Evolutionary conservation across 2,113 vertebrate species (phyloP), one percentile per base, ranked within the genome.

Genomic region (Paradoxurus hermaphroditus): DNA sequence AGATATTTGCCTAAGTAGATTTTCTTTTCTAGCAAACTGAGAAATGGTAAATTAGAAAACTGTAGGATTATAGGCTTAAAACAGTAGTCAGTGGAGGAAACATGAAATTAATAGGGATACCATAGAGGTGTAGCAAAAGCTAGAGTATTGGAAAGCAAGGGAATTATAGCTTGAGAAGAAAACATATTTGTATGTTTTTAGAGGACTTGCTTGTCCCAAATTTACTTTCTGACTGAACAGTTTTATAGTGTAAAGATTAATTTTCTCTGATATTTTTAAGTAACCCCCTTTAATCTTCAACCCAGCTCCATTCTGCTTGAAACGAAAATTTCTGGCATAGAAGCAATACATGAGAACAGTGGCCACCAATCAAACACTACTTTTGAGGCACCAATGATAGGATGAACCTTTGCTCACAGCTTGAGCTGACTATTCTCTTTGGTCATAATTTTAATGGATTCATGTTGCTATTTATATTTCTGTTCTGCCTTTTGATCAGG

Each of bases 211-310:
- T 62, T 41, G 29, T 83, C 67, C 56, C 19, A 72, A n/a, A 53
- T 84, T 96, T 91, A 86, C 49, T 31, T 95, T 63, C 63, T 90
- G 18, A 25, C 7, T 94, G 36, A 70, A 14, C 7, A 4, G 10
- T 87, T 92, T 72, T 88, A 75, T 3, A n/a, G 36, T 72, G 41
- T 87, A 19, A 70, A 86, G 86, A 93, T 89, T 19, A 36, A 73
- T 81, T 94, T 88, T 83, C 59, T 95, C 34, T 85, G 77, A 56
- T 97, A n/a, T 72, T 95, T 97, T 82, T 36, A 81, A 90, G 41
- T 51, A 73, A 56, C 11, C 84, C 34, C 53, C 49, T 91, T 91
- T 94, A 77, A 96, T 90, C 59, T 96, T 46, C 39, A 92, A 3
- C 2, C 34, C 18, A 90, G 73, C 36, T 85, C 41, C 41, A 44